These are phyloP conservation scores for Alfaro cultratus DNA, from an alignment of 2,797 vertebrate genomes.

Conservation along the genomic window DNA sequence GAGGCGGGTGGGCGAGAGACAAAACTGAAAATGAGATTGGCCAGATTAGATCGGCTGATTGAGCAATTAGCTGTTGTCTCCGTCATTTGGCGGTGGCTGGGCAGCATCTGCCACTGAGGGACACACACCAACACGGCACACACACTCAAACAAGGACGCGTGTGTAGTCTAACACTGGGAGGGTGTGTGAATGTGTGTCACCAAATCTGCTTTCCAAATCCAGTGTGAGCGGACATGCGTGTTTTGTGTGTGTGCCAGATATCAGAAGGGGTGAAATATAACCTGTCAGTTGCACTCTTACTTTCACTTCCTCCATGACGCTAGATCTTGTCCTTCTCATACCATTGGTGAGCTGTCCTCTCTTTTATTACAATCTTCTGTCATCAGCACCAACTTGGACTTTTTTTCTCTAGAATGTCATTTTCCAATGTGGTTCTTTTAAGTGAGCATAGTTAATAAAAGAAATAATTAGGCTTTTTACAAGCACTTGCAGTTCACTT, in stretches of 20 bases:
- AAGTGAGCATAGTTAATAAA: constrained; percentile 6
- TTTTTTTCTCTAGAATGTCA: constrained; percentile 11
- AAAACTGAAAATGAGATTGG: constrained; percentile 71
- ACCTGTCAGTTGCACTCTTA: constrained; percentile 47
- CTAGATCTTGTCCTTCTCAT: constrained; percentile 38
- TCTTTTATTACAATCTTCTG: constrained; percentile 47
- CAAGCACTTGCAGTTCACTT: constrained; percentile 44
- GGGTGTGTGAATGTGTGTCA: background rate
- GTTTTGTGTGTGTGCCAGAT: constrained; percentile 17
- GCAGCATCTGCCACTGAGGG: constrained; percentile 72
- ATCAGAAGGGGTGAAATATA: constrained; percentile 44
- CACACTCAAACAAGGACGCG: constrained; percentile 6
- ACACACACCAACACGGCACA: constrained; percentile 19
- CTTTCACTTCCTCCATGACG: constrained; percentile 60
- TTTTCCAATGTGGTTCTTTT: constrained; percentile 16
- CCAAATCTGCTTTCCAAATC: background rate
- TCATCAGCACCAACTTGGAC: constrained; percentile 44
- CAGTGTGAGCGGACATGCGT: background rate
- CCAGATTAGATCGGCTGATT: constrained; percentile 79
- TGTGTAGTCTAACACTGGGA: background rate
- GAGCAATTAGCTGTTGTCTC: constrained; percentile 76
- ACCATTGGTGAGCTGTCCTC: background rate
- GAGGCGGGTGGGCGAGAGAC: constrained; percentile 18
- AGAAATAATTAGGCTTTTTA: constrained; percentile 34
- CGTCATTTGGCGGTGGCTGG: constrained; percentile 65